Percentiles rank a stretch among this genome's conserved stretches.
phyloP scores from a whole-genome alignment of 2,888 invertebrate genomes.

The Cenopis cana region DNA sequence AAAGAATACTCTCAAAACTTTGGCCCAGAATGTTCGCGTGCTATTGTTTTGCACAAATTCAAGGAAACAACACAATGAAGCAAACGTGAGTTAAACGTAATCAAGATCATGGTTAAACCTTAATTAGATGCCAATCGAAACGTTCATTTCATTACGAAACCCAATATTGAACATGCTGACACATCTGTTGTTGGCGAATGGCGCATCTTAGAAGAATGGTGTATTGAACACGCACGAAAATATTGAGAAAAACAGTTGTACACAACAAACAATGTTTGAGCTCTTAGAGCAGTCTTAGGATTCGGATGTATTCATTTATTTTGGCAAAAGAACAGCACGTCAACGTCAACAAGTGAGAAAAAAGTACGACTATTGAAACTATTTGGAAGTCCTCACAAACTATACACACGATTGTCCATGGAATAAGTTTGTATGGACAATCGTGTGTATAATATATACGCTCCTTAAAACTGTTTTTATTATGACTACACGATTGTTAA shows the following conservation, averaged over 20 bases:
- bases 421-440: no score
- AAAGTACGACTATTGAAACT: no score
- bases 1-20: conserved; percentile 16
- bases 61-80: conserved; percentile 38
- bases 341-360: neutral
- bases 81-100: conserved; percentile 19
- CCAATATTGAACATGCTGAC: neutral
- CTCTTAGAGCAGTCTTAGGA: no score
- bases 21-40: conserved; percentile 27
- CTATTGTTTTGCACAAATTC: conserved; percentile 18
- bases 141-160: conserved; percentile 5
- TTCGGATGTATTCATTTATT: no score
- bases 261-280: no score
- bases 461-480: neutral
- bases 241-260: no score
- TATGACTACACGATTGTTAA: neutral
- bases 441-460: no score
- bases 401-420: no score
- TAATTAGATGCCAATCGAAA: conserved; percentile 5
- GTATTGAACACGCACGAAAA: neutral
- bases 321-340: conserved; percentile 2
- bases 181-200: neutral
- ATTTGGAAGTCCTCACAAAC: no score
- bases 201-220: neutral
- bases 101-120: conserved; percentile 16